Percentiles rank a stretch among this genome's conserved stretches.
These are phyloP conservation scores for Drosophila lacertosa DNA, from an alignment of 1,140 invertebrate genomes.

Conservation along the genomic window DNA sequence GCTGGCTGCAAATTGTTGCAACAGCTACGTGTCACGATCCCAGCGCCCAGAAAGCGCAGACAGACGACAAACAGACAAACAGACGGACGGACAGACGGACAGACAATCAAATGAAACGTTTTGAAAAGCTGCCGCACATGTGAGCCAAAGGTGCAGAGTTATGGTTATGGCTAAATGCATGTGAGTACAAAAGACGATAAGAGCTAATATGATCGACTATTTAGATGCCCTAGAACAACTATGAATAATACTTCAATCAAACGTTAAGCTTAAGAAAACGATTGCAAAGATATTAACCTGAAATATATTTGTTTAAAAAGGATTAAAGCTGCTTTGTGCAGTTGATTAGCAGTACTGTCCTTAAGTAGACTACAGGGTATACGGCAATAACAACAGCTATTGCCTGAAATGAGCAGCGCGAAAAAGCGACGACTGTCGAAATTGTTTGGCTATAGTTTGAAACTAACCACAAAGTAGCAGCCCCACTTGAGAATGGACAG, in stretches of 20 bases:
- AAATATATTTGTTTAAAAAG: no score
- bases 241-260: background rate
- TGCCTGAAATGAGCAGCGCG: slow-evolving; percentile 60
- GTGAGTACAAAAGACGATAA: background rate
- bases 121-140: slow-evolving; percentile 43
- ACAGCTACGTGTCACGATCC: slow-evolving; percentile 73
- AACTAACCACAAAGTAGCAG: slow-evolving; percentile 63
- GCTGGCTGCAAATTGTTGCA: slow-evolving; percentile 49
- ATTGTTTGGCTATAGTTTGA: slow-evolving; percentile 65
- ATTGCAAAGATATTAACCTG: no score
- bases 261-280: background rate
- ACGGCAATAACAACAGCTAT: slow-evolving; percentile 44
- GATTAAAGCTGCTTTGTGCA: no score
- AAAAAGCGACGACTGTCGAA: slow-evolving; percentile 73
- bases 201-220: background rate
- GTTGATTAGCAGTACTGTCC: no score
- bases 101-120: slow-evolving; percentile 41
- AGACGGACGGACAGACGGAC: slow-evolving; percentile 7
- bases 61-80: no score
- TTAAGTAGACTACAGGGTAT: slow-evolving; percentile 14
- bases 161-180: slow-evolving; percentile 60
- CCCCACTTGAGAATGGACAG: slow-evolving; percentile 44
- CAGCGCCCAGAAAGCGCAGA: slow-evolving; percentile 63
- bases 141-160: slow-evolving; percentile 68
- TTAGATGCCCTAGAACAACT: background rate